Base-by-base conservation (phyloP, 2,888 invertebrate species). In the Trilocha varians region DNA sequence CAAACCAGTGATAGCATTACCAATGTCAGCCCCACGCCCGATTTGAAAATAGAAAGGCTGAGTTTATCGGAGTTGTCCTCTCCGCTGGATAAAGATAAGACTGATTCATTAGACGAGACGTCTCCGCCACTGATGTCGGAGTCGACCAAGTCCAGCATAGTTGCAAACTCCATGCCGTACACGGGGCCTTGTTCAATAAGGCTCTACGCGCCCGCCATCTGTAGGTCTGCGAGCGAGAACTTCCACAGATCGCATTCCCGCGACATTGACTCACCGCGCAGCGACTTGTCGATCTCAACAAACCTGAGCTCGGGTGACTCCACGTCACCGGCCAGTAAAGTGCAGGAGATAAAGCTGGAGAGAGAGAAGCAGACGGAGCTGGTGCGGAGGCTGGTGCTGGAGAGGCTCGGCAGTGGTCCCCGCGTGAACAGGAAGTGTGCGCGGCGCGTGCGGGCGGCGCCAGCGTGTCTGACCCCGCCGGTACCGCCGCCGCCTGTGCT, bases 341-440 rank as follows among this genome's bases (percentile, higher is more conserved):
- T 93, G 41, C 92, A 94, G 65, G 92, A 93, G 76, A 88, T 95
- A 32, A 91, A 91, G 49, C 89, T 92, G 62, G 94, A 94, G 65
- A 87, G 94, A 42, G 92, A 91, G 33, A 92, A 93, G 62, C 94
- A 95, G 72, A 95, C 94, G 50, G 93, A 91, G 65, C 86, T 95
- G 16, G 93, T 96, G 37, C 90, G 95, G 58, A 91, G 95, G 66
- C 84, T 96, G 75, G 92, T 96, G 40, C 89, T 95, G 88, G 93
- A 92, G 62, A 91, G 93, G 70, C 80, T 94, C 57, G 83, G 83
- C 0, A 68, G 60, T 34, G 70, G 59, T 1, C 56, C 65, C 15
- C 57, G 66, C 2, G 47, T 47, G 3, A 53, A 54, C 4, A 60
- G 65, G 43, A 74, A 70, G 51, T 57, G 67, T 1, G 43, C 62